Evolutionary conservation across 2,113 vertebrate species (phyloP).

Genomic region (Thinocorus orbignyianus): DNA sequence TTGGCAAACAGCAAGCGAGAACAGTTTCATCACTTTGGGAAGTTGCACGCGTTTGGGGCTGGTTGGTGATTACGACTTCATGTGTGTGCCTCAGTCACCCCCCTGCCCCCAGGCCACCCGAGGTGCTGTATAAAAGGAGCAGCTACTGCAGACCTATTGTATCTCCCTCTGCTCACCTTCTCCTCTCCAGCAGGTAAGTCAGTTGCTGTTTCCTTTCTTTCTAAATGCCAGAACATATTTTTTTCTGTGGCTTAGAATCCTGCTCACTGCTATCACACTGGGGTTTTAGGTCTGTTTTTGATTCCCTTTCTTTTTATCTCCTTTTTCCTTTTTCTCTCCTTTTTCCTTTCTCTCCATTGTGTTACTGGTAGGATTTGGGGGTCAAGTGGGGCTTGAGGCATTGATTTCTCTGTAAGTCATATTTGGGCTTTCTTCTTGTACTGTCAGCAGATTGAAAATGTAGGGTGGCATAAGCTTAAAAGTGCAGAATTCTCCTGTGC

Average conservation of each 20-base stretch:
- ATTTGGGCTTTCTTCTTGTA: neutral
- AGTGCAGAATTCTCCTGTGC: neutral
- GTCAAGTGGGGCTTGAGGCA: neutral
- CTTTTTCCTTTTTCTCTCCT: neutral
- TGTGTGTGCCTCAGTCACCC: neutral
- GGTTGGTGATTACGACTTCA: neutral
- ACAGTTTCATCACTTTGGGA: conserved; percentile 18
- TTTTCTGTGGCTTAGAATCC: neutral
- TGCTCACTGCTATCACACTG: accelerated
- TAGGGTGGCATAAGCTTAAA: neutral
- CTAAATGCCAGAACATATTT: neutral
- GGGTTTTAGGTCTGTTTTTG: neutral
- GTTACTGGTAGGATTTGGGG: neutral
- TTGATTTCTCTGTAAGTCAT: neutral
- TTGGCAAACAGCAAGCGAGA: neutral
- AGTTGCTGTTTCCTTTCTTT: accelerated
- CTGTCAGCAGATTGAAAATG: neutral
- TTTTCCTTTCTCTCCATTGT: no score
- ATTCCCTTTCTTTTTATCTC: neutral
- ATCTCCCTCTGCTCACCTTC: neutral
- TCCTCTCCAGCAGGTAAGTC: neutral
- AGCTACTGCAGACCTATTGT: accelerated
- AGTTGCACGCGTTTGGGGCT: neutral
- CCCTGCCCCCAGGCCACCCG: neutral
- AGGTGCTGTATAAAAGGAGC: neutral